Conservation (phyloP, 53 echinoderm and acorn worm genomes). For the Echinarachnius parma region DNA sequence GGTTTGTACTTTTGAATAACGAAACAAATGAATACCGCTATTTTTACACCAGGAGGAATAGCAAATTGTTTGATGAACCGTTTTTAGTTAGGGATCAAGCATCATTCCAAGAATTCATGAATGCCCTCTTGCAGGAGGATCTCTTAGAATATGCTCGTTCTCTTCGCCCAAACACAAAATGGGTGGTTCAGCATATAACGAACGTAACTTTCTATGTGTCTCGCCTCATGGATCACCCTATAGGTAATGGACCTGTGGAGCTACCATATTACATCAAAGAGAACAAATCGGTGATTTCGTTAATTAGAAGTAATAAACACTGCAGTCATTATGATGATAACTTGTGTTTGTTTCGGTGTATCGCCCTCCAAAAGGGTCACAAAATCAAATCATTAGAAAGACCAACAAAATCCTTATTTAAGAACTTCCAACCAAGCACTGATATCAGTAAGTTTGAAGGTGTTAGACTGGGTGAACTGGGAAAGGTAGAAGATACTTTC, state of each 20-base stretch:
- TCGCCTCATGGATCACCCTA: slow-evolving; percentile 21
- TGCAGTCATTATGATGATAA: slow-evolving; percentile 5
- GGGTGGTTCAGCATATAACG: slow-evolving; percentile 47
- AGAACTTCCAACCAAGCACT: not conserved
- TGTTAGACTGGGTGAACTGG: slow-evolving; percentile 14
- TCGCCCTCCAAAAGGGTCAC: not conserved
- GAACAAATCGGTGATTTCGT: slow-evolving; percentile 7
- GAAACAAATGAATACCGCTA: slow-evolving; percentile 29
- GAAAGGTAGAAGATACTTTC: slow-evolving; percentile 4
- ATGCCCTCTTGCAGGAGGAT: not conserved
- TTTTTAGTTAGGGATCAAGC: slow-evolving; percentile 8
- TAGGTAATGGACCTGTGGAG: not conserved
- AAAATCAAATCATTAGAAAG: not conserved
- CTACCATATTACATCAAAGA: slow-evolving; percentile 8
- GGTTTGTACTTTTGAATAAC: slow-evolving; percentile 24
- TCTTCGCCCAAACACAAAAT: slow-evolving; percentile 34
- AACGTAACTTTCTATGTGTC: slow-evolving; percentile 37
- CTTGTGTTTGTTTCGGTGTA: slow-evolving; percentile 31
- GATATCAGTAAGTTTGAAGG: not conserved
- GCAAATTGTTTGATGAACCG: slow-evolving; percentile 8
- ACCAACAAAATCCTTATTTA: not conserved
- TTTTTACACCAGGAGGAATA: slow-evolving; percentile 23
- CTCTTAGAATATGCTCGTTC: slow-evolving; percentile 21
- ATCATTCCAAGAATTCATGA: not conserved
- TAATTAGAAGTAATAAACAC: not conserved